Evolutionary conservation across 2,113 vertebrate species (phyloP), one percentile per base, ranked within the genome.

Genomic region (Crotalus tigris): DNA sequence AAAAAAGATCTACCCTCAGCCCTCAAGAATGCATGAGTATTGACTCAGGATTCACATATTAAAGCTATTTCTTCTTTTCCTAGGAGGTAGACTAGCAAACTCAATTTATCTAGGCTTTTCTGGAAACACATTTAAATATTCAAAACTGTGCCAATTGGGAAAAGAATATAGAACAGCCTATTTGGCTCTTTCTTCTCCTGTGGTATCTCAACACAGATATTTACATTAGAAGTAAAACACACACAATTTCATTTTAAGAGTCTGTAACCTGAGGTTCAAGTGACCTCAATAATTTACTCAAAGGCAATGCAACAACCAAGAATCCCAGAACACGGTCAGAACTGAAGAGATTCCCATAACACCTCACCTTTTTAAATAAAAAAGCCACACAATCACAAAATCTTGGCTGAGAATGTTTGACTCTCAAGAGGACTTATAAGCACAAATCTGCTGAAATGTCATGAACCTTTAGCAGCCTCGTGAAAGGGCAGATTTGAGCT

Each of bases 51-150:
- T 85, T 64, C 93, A 94, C 88, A 81, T 87, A 90, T 55, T 91
- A 88, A 95, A 92, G 91, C 94, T 88, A 90, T n/a, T 94, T 96
- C 92, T 93, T 96, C 94, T 94, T 94, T 64, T 95, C 64, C 46
- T 44, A 94, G 91, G n/a, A 94, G 54, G 93, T 95, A 61, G 89
- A 93, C 0, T 93, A 4, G 91, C 59, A 96, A 90, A 59, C 23
- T 17, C 90, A 46, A 90, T 94, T 95, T 94, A 90, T 94, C 55
- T 61, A 93, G 91, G 44, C 89, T 93, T 96, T 96, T 94, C 95
- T 93, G 88, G 95, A 94, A 96, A 96, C 87, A 87, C 81, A 94
- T 55, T 53, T 93, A 86, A 87, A 93, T 91, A 95, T 93, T 94
- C 95, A 94, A 91, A 92, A 95, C 53, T 93, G 57, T 96, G 95